Base-by-base conservation (phyloP, 2,888 invertebrate species). In the Odontocolon sp. region DNA sequence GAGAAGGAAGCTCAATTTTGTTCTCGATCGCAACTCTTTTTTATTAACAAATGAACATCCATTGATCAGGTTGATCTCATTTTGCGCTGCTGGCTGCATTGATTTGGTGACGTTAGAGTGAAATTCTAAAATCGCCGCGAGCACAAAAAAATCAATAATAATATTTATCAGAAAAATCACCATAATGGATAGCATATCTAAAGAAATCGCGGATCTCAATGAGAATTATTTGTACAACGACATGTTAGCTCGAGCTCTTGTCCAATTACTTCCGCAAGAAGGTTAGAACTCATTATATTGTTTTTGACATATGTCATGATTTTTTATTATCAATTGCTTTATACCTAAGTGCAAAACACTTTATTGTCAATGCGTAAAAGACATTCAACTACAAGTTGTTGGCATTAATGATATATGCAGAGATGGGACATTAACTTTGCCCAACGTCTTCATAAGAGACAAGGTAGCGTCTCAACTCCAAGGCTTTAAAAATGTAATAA, bases 181-280 rank as follows among this genome's bases (percentile, higher is more conserved):
- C n/a, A 16, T 14, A 16, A 68, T 75, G 70, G 47, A 47, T 5
- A 61, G 64, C 4, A 54, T 14, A n/a, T 6, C 36, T 0, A 56
- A 31, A 78, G 85, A 87, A 9, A 79, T 87, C 9, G 84, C 83
- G 59, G 82, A 86, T 8, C 75, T 91, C 23, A 87, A 91, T 67
- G 90, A 90, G 67, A 90, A 91, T 82, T 91, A 91, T 83, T 83
- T 86, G 40, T 91, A 91, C 85, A 91, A 91, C 79, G 89, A 89
- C 78, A 90, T 91, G 90, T 78, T 91, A 59, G 91, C 91, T 0
- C 86, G 90, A 81, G 91, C 91, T 1, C 80, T 91, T 59, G 85
- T 91, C 0, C 91, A 91, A 72, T 82, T 91, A 18, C 82, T 91
- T 57, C 89, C 91, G 8, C 83, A 83, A 28, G 85, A 85, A 80